A percentile compares a stretch with the other conserved stretches of the same genome.
Evolutionary conservation across 1,140 invertebrate species (phyloP).

Genomic region (Bombus cullumanus): DNA sequence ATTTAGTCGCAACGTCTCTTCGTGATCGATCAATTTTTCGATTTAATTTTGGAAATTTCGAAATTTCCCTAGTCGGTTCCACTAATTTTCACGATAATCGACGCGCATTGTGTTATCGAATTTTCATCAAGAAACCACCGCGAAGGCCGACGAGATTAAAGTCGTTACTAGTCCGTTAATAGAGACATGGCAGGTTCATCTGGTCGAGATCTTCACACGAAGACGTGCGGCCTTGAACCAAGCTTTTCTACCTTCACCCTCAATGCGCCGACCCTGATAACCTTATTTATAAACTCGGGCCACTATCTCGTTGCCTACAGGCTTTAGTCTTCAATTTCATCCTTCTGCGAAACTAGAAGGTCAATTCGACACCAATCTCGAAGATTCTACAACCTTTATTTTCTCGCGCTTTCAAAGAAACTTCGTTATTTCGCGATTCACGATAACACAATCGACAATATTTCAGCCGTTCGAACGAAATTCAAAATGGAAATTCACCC

Average conservation of each 20-base stretch:
- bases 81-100: background rate
- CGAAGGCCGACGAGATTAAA: constrained; percentile 15
- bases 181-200: constrained; percentile 24
- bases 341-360: background rate
- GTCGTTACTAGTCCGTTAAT: constrained; percentile 19
- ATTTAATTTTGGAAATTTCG: background rate
- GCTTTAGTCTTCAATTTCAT: background rate
- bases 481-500: no score
- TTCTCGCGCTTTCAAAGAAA: no score
- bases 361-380: background rate
- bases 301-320: background rate
- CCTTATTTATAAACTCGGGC: constrained; percentile 15
- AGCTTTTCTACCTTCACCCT: constrained; percentile 19
- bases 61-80: background rate
- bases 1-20: background rate
- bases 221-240: constrained; percentile 17
- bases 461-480: no score
- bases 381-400: background rate
- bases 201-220: constrained; percentile 3
- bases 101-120: background rate
- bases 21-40: no score
- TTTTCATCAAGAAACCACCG: constrained; percentile 7
- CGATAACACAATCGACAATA: no score
- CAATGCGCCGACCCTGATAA: background rate
- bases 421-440: no score